Base-by-base conservation (phyloP, 2,888 invertebrate species). In the Melanophora roralis region DNA sequence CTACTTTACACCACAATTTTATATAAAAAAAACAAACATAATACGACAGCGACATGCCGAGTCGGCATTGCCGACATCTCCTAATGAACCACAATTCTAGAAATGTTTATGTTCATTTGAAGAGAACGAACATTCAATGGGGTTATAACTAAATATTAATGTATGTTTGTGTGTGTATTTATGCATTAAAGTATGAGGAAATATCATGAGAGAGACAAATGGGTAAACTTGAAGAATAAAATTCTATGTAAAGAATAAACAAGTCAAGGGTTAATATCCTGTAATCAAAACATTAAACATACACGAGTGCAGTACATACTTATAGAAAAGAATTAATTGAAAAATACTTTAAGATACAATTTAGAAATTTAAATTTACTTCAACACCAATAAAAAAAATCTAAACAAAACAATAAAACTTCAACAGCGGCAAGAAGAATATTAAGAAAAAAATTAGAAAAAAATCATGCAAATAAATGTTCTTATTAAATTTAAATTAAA, bases 181-280 rank as follows among this genome's bases (percentile, higher is more conserved):
- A 12, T 7, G 14, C 7, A 19, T 1, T 45, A 16, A 9, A 19
- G 16, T 51, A 21, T 71, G 60, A 36, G 34, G 23, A 21, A 64
- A 72, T 19, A 72, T 64, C 45, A 64, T 55, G 53, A 36, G 40
- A 43, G 49, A 69, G 76, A 65, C 64, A 27, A 27, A 5, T 27
- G 69, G 64, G 71, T 64, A 27, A 64, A 71, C 69, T 65, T 77
- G 69, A 71, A 71, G 49, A 49, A 49, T 59, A 40, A 49, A 69
- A 40, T 69, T 62, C 38, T 69, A 40, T 62, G 32, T 43, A 64
- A 34, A 57, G 32, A 59, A 53, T 43, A n/a, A 67, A 62, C 45
- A 53, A 79, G 60, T 80, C 79, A 82, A 82, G 81, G 83, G 82
- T 82, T 82, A 82, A 83, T 78, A 83, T 82, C 83, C 83, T 83